These are phyloP conservation scores for Gymnothorax reevesii DNA, from an alignment of 2,797 vertebrate species.

Conservation along the genomic window DNA sequence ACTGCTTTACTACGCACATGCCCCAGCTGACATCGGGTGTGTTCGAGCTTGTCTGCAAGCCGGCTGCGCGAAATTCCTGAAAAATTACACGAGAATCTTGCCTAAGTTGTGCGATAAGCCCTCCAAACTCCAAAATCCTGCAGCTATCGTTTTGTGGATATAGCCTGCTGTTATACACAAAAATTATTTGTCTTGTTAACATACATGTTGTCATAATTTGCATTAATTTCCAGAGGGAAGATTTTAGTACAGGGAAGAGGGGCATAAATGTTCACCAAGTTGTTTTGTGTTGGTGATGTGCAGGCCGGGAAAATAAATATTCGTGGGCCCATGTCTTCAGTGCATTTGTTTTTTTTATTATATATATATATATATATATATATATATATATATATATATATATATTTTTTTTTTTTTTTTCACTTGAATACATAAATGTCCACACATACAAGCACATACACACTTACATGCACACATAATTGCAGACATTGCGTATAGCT, in stretches of 20 bases:
- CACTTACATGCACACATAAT: not conserved
- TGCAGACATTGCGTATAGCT: not conserved
- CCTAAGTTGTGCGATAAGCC: no score
- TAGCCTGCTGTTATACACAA: no score
- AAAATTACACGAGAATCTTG: no score
- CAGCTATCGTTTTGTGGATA: no score
- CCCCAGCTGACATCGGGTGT: no score
- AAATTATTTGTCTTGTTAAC: conserved; percentile 46
- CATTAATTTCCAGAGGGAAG: conserved; percentile 63
- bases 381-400: no score
- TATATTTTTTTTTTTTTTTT: conserved; percentile 18
- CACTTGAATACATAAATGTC: not conserved
- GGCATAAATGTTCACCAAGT: conserved; percentile 64
- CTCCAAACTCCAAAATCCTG: no score
- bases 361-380: no score
- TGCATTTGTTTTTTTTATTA: conserved; percentile 54
- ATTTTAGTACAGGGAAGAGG: conserved; percentile 65
- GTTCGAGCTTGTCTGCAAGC: no score
- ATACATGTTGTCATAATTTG: conserved; percentile 68
- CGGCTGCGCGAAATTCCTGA: no score
- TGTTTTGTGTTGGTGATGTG: conserved; percentile 64
- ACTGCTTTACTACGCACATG: no score
- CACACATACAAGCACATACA: not conserved
- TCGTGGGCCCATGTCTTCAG: conserved; percentile 59
- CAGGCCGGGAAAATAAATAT: conserved; percentile 64